These are phyloP conservation scores for Athalia rosae DNA, from an alignment of 2,888 invertebrate genomes.

Conservation along the genomic window DNA sequence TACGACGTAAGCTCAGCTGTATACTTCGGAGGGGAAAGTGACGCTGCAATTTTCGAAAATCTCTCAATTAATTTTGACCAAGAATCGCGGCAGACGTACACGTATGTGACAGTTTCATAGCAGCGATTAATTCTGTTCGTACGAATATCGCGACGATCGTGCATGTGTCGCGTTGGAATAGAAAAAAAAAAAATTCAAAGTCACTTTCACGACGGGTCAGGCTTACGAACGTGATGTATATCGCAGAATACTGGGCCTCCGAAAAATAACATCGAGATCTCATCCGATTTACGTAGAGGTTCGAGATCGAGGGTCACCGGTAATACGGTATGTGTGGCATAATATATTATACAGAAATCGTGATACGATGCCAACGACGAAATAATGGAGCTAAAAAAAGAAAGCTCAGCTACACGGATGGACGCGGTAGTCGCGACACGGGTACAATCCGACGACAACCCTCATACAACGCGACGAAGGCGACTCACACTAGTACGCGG, in stretches of 20 bases:
- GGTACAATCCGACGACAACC: too few relatives aligned
- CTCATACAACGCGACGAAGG: not conserved
- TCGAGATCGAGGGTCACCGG: not conserved
- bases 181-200: too few relatives aligned
- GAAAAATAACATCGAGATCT: too few relatives aligned
- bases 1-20: not conserved
- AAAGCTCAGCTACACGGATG: not conserved
- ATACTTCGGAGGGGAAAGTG: not conserved
- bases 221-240: too few relatives aligned
- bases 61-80: not conserved
- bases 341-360: not conserved
- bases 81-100: not conserved
- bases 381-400: slow-evolving; percentile 8
- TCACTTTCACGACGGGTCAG: too few relatives aligned
- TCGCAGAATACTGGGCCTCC: too few relatives aligned
- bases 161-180: too few relatives aligned
- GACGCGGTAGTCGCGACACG: too few relatives aligned
- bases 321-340: not conserved
- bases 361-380: not conserved
- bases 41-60: slow-evolving; percentile 7
- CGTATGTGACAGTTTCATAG: not conserved
- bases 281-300: not conserved
- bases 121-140: too few relatives aligned
- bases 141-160: too few relatives aligned
- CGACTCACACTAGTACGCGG: slow-evolving; percentile 3